These are phyloP conservation scores for Scomber colias DNA, from an alignment of 2,113 vertebrate genomes.

Conservation along the genomic window DNA sequence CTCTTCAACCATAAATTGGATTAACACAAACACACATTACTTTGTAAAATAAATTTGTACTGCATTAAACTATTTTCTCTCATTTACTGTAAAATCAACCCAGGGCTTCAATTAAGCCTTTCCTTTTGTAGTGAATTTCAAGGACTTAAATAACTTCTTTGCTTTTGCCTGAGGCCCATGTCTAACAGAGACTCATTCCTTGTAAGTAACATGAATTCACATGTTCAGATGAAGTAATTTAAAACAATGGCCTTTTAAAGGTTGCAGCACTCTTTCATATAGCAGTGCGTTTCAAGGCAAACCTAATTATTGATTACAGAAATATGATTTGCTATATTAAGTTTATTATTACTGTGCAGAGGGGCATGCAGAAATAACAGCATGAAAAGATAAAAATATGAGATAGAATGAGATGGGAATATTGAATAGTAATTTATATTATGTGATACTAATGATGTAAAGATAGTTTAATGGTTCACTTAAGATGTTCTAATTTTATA, in stretches of 20 bases:
- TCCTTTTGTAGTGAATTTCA: constrained; percentile 44
- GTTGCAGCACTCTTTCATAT: constrained; percentile 2
- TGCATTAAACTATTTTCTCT: constrained; percentile 46
- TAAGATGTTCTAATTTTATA: neutral
- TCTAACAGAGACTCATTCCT: constrained; percentile 54
- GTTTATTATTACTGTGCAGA: neutral
- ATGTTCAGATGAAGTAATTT: constrained; percentile 59
- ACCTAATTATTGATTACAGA: constrained; percentile 41
- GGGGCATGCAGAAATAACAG: neutral
- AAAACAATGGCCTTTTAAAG: constrained; percentile 54
- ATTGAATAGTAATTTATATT: neutral
- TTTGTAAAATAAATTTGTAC: constrained; percentile 55
- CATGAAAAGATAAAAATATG: constrained; percentile 5
- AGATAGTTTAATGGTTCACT: neutral
- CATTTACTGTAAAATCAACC: constrained; percentile 61
- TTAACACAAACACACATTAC: constrained; percentile 60
- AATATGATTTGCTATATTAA: constrained; percentile 9
- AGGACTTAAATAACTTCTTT: constrained; percentile 59
- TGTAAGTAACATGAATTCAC: constrained; percentile 65
- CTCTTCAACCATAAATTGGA: constrained; percentile 57
- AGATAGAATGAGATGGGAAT: neutral
- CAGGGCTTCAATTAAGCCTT: constrained; percentile 61
- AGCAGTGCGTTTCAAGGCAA: constrained; percentile 6
- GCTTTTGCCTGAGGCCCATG: constrained; percentile 58
- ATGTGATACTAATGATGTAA: neutral